Evolutionary conservation across 2,113 vertebrate genomes (phyloP), one percentile per base, ranked within the genome.

Genomic region (Podilymbus podiceps): DNA sequence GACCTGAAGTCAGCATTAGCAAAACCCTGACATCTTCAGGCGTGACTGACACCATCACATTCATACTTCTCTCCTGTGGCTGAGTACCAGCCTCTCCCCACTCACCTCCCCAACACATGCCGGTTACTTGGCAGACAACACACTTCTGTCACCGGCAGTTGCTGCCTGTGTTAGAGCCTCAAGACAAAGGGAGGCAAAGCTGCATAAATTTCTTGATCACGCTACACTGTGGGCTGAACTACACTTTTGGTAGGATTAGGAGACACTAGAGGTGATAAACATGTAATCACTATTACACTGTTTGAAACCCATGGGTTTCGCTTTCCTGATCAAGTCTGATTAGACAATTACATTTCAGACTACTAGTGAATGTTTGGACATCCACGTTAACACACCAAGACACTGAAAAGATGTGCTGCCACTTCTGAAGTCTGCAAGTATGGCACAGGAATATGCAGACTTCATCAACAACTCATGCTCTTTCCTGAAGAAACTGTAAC

Each of bases 81-180:
- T 1, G 0, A 50, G 0, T 14, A 46, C 38, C 20, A 62, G 44
- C 28, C 52, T 53, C 15, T 14, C 22, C 47, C n/a, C n/a, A 58
- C 44, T 49, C 46, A 16, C n/a, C 12, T 71, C 56, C 59, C 40
- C 6, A 4, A 8, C 40, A 52, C 1, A 3, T 7, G 38, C 14
- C 66, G 0, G 0, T 25, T 68, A 47, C 40, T n/a, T 31, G 35
- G 31, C 2, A 4, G 66, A 62, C 15, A 62, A 18, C 8, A 23
- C 1, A 1, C 10, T 68, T 55, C 47, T 12, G 22, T 46, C 24
- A 67, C n/a, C 0, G 1, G 90, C 31, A 55, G 35, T 30, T 15
- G 24, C 42, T 76, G 38, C 28, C 1, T 53, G 72, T 19, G 11
- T 4, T 27, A 50, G 58, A 60, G 33, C 33, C 35, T 28, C 13